Base-by-base conservation (phyloP, 92 coral and sea anemone species). In the Porites divaricata region DNA sequence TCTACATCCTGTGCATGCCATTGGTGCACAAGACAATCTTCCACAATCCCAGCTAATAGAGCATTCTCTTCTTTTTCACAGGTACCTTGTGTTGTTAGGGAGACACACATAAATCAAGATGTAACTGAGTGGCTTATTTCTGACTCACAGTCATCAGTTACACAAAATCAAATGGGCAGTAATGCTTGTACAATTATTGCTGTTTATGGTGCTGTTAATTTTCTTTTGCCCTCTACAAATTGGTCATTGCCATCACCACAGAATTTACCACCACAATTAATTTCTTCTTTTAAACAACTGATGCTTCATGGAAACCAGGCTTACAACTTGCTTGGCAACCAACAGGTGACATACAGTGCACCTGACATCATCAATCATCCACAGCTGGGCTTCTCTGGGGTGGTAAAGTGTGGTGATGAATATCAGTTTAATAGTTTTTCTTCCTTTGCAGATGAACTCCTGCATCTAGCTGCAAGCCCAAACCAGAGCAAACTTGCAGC, bases 121-220 rank as follows among this genome's bases (percentile, higher is more conserved):
- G 83, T 85, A 11, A 68, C 89, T 85, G 89, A 85, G n/a, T 76
- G 89, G 89, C 61, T 85, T 8, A 25, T 85, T 63, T 76, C 83
- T 28, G 61, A 68, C 28, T 85, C 77, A 4, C 89, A 85, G 62
- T 58, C 89, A 57, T 35, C 83, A 28, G 78, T 67, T 56, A 61
- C 76, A 61, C 78, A 68, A 9, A 56, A 17, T 56, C 87, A 80
- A 53, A 28, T 48, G 74, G 79, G 86, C 66, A 81, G 76, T 28
- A 83, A 86, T 80, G 80, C 81, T 20, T 86, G 90, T 4, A 86
- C 90, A 14, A 51, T 86, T 61, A 86, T 86, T 58, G 80, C 85
- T 70, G 74, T 86, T 45, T 65, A 78, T 69, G 86, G 79, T 72
- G 90, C 86, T 70, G 63, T 87, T 12, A 87, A 80, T 81, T 87